phyloP scores from a whole-genome alignment of 2,797 vertebrate genomes.

The Pempheris klunzingeri region DNA sequence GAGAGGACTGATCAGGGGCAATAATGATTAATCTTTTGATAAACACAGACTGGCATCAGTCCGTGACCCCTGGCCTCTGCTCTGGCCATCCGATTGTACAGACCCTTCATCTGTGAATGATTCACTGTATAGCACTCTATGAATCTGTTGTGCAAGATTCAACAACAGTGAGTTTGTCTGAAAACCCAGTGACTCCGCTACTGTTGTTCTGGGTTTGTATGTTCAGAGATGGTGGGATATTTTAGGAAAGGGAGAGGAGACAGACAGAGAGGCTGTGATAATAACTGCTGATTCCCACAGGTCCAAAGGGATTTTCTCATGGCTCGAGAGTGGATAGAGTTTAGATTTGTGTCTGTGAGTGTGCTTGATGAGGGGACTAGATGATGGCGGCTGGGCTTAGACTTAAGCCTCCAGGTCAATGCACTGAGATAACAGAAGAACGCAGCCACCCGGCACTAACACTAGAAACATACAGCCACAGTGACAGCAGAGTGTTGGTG shows the following conservation, averaged over 20 bases:
- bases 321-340: conserved; percentile 68
- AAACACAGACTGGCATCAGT: conserved; percentile 47
- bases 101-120: conserved; percentile 58
- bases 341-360: conserved; percentile 72
- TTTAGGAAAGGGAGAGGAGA: conserved; percentile 49
- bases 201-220: conserved; percentile 39
- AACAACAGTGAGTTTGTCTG: background rate
- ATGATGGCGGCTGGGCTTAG: conserved; percentile 77
- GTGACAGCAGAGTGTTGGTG: conserved; percentile 37
- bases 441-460: conserved; percentile 76
- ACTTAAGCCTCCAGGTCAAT: conserved; percentile 86
- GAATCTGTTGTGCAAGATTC: conserved; percentile 41
- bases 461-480: conserved; percentile 55
- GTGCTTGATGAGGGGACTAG: conserved; percentile 71
- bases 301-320: conserved; percentile 81
- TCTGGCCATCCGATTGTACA: conserved; percentile 12
- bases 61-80: conserved; percentile 25
- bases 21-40: conserved; percentile 67
- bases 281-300: conserved; percentile 78
- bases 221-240: conserved; percentile 54
- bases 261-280: conserved; percentile 72
- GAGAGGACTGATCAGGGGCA: conserved; percentile 24
- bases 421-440: conserved; percentile 86
- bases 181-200: conserved; percentile 23
- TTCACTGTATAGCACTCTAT: conserved; percentile 51